Evolutionary conservation across 2,113 vertebrate genomes (phyloP).

Genomic region (Naja naja): DNA sequence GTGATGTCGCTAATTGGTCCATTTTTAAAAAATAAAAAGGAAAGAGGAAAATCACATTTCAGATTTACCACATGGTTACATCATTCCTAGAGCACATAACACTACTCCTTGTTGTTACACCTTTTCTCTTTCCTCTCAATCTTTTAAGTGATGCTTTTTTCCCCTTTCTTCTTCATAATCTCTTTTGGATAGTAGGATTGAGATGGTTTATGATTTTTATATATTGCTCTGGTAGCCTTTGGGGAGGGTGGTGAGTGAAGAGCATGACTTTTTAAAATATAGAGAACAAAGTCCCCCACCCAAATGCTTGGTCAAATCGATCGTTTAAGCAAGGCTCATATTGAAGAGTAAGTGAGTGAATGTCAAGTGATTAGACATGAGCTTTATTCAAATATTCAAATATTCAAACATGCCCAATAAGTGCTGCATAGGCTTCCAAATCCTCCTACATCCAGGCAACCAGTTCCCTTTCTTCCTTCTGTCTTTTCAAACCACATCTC

Average conservation of each 20-base stretch:
- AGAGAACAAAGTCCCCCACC: background rate
- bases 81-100: background rate
- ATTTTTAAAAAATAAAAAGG: background rate
- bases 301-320: background rate
- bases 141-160: background rate
- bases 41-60: conserved; percentile 29
- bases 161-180: background rate
- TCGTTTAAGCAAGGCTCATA: background rate
- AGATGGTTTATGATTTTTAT: background rate
- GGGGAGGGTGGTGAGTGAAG: background rate
- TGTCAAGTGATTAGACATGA: background rate
- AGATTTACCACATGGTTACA: background rate
- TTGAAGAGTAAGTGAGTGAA: background rate
- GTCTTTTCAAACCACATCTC: background rate
- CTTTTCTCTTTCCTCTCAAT: background rate
- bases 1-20: conserved; percentile 70
- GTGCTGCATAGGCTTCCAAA: background rate
- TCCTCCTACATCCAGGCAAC: background rate
- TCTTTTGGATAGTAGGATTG: background rate
- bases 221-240: background rate
- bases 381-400: background rate
- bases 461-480: background rate
- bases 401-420: background rate
- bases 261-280: background rate
- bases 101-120: background rate